Conservation (phyloP, 2,113 vertebrate species). For the Lontra canadensis region DNA sequence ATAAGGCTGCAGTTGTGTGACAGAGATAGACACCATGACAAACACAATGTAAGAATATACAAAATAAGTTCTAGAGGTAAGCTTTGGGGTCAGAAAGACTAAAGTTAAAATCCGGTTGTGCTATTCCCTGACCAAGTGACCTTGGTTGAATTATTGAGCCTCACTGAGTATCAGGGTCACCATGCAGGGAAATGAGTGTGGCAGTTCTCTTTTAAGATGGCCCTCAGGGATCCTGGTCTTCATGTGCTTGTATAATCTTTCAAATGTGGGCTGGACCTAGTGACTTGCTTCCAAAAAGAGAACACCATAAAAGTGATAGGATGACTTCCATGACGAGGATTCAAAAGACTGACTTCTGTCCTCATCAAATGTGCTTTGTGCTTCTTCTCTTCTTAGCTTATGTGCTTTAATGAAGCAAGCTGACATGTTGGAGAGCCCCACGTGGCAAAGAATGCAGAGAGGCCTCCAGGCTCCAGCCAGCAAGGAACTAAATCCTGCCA, state of each 20-base stretch:
- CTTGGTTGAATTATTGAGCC: background rate
- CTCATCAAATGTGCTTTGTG: too few species aligned
- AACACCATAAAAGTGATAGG: background rate
- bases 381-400: background rate
- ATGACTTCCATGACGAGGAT: background rate
- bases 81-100: background rate
- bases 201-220: background rate
- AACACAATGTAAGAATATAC: background rate
- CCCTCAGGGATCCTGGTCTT: background rate
- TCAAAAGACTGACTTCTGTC: background rate
- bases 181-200: background rate
- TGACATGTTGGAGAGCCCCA: background rate
- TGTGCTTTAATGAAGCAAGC: background rate
- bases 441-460: background rate
- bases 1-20: background rate
- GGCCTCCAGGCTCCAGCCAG: background rate
- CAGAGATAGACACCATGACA: background rate
- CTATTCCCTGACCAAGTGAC: background rate
- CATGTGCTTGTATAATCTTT: background rate
- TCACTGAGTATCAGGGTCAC: background rate
- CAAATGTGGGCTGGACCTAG: background rate
- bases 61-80: background rate
- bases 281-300: slow-evolving; percentile 24
- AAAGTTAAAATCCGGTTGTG: background rate
- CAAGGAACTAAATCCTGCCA: background rate